Base-by-base conservation (phyloP, 2,113 vertebrate genomes). In the Aythya baeri region DNA sequence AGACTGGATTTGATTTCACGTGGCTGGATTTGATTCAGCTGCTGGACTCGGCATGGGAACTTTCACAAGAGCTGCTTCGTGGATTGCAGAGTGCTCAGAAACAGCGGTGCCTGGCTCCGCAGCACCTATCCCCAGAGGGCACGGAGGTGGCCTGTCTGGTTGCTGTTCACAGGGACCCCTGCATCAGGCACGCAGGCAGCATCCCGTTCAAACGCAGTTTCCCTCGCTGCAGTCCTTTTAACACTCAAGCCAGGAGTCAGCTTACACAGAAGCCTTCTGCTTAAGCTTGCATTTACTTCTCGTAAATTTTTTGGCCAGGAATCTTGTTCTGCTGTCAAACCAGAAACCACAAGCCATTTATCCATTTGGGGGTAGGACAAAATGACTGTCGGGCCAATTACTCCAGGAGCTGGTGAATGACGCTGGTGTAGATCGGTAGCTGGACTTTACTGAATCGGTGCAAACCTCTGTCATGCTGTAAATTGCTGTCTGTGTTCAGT, bases 151-250 rank as follows among this genome's bases (percentile, higher is more conserved):
- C 21, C 49, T 10, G 6, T 34, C 32, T 54, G 83, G 17, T 70
- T 26, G 13, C 36, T 58, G 34, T 13, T 41, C 38, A 41, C 38
- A 41, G 4, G 38, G 38, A 41, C 17, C 13, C 20, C 61, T 29
- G 13, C 23, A 6, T 41, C 41, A 2, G 41, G 46, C 36, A 17
- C 27, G 27, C 36, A 11, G 0, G 0, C 20, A 15, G 41, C 1
- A 1, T 55, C 32, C 25, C 34, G 49, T n/a, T 46, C 22, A 68
- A 67, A 76, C 31, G 32, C 34, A 31, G 26, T 67, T 68, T 78
- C 16, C 10, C 34, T 74, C 34, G 31, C 27, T 20, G 25, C 9
- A 78, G 25, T 70, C 34, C 7, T 4, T 44, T 52, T 15, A 31
- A 50, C 26, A 2, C 12, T 17, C 32, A 36, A 38, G 43, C 38